phyloP scores from a whole-genome alignment of 1,140 invertebrate species.

The Scaptomyza graminum region DNA sequence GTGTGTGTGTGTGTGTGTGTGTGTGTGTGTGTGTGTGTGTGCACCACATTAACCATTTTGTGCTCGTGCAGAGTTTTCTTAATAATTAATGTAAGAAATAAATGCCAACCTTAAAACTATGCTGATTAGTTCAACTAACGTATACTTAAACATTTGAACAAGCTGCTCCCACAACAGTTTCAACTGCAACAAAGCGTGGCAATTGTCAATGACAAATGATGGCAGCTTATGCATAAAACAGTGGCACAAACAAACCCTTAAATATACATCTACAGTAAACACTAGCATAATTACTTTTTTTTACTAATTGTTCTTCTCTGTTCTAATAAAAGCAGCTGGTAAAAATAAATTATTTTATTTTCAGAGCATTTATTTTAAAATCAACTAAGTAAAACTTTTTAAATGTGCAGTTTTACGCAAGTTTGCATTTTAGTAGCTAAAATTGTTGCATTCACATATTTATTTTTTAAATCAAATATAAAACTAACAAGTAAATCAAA shows the following conservation, averaged over 20 bases:
- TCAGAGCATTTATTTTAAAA: background rate
- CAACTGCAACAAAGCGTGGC: slow-evolving; percentile 1
- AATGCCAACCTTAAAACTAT: background rate
- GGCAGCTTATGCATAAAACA: slow-evolving; percentile 8
- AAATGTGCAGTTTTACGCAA: background rate
- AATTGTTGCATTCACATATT: too few species aligned
- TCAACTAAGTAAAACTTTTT: background rate
- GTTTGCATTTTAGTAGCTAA: too few species aligned
- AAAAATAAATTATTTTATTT: background rate
- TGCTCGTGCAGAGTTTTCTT: slow-evolving; percentile 26
- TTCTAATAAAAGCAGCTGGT: background rate
- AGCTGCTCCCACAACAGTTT: background rate
- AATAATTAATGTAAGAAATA: slow-evolving; percentile 48
- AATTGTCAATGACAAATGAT: slow-evolving; percentile 20
- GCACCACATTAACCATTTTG: slow-evolving; percentile 25
- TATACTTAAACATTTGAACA: slow-evolving; percentile 8
- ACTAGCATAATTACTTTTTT: background rate
- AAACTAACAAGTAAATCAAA: too few species aligned
- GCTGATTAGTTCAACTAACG: background rate
- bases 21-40: background rate
- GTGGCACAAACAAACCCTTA: background rate
- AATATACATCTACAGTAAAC: background rate
- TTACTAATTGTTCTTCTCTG: background rate
- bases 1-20: background rate
- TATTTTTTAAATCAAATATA: too few species aligned